Conservation (phyloP, 2,888 invertebrate genomes). For the Vandiemenella viatica region DNA sequence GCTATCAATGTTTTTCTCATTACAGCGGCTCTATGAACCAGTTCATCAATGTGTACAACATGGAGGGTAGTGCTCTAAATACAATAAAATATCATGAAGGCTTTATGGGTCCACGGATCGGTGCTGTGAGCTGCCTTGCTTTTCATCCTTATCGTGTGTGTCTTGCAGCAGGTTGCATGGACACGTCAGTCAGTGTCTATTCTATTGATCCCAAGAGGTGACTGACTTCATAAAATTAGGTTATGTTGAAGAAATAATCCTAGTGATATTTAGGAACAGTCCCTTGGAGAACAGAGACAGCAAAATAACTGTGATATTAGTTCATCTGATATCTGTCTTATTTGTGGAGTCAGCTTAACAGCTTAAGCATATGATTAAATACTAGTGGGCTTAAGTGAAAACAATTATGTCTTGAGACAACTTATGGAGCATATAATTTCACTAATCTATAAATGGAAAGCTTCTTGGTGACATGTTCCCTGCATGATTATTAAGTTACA, state of each 20-base stretch:
- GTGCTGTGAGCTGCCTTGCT: slow-evolving; percentile 71
- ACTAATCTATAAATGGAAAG: too few relatives aligned
- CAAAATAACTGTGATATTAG: not conserved
- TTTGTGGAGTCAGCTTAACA: too few relatives aligned
- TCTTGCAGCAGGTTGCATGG: slow-evolving; percentile 74
- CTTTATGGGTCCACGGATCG: slow-evolving; percentile 73
- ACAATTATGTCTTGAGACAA: too few relatives aligned
- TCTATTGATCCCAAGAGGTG: slow-evolving; percentile 15
- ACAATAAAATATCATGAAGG: slow-evolving; percentile 82
- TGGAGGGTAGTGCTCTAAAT: slow-evolving; percentile 56
- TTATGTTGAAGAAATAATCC: too few relatives aligned
- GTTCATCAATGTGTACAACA: slow-evolving; percentile 61
- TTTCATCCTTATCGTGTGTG: slow-evolving; percentile 80
- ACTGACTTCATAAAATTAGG: slow-evolving; percentile 6
- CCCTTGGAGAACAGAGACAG: not conserved
- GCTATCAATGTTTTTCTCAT: slow-evolving; percentile 20
- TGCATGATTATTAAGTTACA: too few relatives aligned
- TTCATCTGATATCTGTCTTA: too few relatives aligned
- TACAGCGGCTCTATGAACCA: slow-evolving; percentile 61
- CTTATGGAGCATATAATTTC: too few relatives aligned
- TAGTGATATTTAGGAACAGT: not conserved
- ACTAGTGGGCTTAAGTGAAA: too few relatives aligned
- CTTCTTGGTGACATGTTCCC: too few relatives aligned
- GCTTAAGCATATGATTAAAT: too few relatives aligned
- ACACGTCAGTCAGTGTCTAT: slow-evolving; percentile 73